Base-by-base conservation (phyloP, 2,888 invertebrate species). In the Acronicta leporina region DNA sequence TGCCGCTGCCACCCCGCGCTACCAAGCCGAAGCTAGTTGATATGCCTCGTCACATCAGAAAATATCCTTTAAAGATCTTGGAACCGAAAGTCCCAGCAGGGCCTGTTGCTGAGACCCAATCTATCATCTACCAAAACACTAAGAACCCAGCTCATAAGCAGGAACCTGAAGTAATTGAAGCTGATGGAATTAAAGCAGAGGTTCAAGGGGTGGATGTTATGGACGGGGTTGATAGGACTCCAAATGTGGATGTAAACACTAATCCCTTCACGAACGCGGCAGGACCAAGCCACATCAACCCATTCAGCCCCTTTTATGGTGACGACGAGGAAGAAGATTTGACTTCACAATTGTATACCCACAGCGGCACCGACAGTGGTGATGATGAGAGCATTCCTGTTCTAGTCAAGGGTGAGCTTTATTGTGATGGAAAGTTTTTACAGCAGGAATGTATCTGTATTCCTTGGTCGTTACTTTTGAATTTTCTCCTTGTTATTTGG, bases 11-110 rank as follows among this genome's bases (percentile, higher is more conserved):
- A 2, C 92, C 94, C 0, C 80, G 91, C 2, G 80, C 84, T 0
- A 85, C 78, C 1, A 92, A 93, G 49, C 88, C 91, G 0, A 89
- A 86, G 58, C 73, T 93, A 2, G 79, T 93, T 0, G 91, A 94
- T 72, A 91, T 89, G 51, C 91, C 91, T 0, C 82, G 94, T 0
- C 94, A 94, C 68, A 75, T 91, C 2, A 80, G 94, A 8, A 91
- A 89, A 59, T 84, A 93, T 59, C 94, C 94, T 0, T 75, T 94
- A 0, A 85, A 81, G 50, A 38, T 92, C 16, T 85, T 87, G 0
- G 59, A 59, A 4, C 30, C 49, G 0, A 70, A 54, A 41, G 60
- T 66, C 1, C 46, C 63, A 11, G 2, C 13, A 0, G 54, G 48
- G 0, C 16, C 51, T 1, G n/a, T 16, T 4, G 42, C n/a, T 0